Evolutionary conservation across 2,888 invertebrate genomes (phyloP).

Genomic region (Tuta absoluta): DNA sequence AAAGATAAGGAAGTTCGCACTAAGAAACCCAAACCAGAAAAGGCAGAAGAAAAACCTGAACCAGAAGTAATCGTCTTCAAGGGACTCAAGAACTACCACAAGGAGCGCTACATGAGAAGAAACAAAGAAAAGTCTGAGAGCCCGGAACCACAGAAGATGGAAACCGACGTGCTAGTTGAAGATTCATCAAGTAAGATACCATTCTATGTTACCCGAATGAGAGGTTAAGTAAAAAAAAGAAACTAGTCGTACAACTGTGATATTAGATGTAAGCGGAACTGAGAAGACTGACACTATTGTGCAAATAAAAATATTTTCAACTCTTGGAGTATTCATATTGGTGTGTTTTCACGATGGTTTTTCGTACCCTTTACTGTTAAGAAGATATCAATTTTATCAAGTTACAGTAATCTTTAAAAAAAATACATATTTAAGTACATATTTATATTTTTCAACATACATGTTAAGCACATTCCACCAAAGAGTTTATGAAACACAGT

Average conservation of each 20-base stretch:
- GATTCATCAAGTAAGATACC: conserved; percentile 77
- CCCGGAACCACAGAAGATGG: conserved; percentile 62
- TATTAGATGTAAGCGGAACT: conserved; percentile 60
- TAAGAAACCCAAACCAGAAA: conserved; percentile 39
- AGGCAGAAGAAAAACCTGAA: conserved; percentile 41
- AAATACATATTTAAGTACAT: conserved; percentile 4
- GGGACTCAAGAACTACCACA: conserved; percentile 79
- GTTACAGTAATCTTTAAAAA: conserved; percentile 11
- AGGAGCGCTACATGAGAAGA: conserved; percentile 84
- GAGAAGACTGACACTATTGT: conserved; percentile 46
- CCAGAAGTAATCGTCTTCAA: conserved; percentile 73
- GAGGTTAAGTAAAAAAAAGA: conserved; percentile 39
- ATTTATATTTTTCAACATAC: not conserved
- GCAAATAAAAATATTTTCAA: conserved; percentile 74
- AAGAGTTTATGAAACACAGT: not conserved
- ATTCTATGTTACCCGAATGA: conserved; percentile 52
- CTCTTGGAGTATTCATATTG: conserved; percentile 74
- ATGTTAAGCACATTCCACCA: conserved; percentile 16
- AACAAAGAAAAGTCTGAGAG: conserved; percentile 83
- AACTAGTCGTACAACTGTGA: conserved; percentile 52
- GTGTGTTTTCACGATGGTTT: conserved; percentile 53
- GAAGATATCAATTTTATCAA: conserved; percentile 27
- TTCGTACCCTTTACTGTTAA: conserved; percentile 59
- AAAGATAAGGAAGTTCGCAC: conserved; percentile 39
- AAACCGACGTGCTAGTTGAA: conserved; percentile 39